Evolutionary conservation across 2,797 vertebrate genomes (phyloP).

Genomic region (Pangasius sanitwongsei): DNA sequence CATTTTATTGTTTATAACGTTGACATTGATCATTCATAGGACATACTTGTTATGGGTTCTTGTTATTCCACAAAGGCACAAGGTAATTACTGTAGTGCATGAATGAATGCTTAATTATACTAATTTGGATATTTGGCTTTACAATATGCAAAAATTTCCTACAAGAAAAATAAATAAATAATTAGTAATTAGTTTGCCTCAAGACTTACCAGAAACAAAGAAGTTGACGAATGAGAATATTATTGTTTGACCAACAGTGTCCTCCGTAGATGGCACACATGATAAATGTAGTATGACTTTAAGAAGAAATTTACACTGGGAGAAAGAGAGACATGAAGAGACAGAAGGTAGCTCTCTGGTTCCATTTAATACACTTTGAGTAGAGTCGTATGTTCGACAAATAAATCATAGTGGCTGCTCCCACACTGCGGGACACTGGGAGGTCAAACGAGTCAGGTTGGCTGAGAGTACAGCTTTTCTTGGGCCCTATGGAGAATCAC

Average conservation of each 20-base stretch:
- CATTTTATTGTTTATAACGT: slow-evolving; percentile 7
- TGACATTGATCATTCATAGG: slow-evolving; percentile 26
- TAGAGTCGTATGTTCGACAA: slow-evolving; percentile 47
- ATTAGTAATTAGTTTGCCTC: neutral
- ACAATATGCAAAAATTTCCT: slow-evolving; percentile 43
- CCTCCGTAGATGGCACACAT: neutral
- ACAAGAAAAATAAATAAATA: slow-evolving; percentile 7
- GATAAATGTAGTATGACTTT: slow-evolving; percentile 12
- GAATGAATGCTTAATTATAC: slow-evolving; percentile 55
- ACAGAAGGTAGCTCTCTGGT: neutral
- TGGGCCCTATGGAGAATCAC: slow-evolving; percentile 49
- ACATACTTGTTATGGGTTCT: slow-evolving; percentile 34
- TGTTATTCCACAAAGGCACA: slow-evolving; percentile 48
- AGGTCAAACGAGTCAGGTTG: slow-evolving; percentile 61
- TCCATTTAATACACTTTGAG: slow-evolving; percentile 1
- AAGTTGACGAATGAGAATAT: neutral
- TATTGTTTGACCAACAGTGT: neutral
- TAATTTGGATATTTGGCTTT: slow-evolving; percentile 46
- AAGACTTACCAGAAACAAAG: neutral
- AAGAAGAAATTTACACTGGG: slow-evolving; percentile 3
- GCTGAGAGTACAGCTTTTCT: slow-evolving; percentile 39
- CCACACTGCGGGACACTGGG: slow-evolving; percentile 51
- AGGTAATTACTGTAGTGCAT: slow-evolving; percentile 55
- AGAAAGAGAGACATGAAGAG: neutral
- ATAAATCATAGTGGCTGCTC: slow-evolving; percentile 62